Base-by-base conservation (phyloP, 2,113 vertebrate genomes). In the Cochlearius cochlearius region DNA sequence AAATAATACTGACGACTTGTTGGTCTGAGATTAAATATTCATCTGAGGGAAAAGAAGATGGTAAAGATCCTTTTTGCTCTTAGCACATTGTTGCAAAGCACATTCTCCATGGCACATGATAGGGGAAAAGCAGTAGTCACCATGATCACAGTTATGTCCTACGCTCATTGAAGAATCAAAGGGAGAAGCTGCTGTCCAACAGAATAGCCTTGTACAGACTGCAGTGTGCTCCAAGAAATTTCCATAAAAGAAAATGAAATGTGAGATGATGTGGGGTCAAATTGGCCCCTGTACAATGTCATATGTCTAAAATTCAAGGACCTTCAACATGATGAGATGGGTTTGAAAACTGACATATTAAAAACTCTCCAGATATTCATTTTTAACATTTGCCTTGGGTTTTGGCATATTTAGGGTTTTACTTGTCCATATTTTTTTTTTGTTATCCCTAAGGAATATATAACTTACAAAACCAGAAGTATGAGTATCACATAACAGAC, bases 281-380 rank as follows among this genome's bases (percentile, higher is more conserved):
- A 58, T 27, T 49, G 39, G 56, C 10, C 5, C 15, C 23, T 0
- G 0, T 53, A 30, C 34, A 83, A 66, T 32, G n/a, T 45, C 25
- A 38, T 30, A 21, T 21, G 5, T 56, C 41, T 79, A 83, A 58
- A 91, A 71, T 72, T 92, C 62, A 63, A 62, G 17, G 18, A 50
- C 17, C 7, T 20, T 73, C 18, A 69, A 60, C 15, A 64, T 4
- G 4, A 53, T 32, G 38, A 75, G 23, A 53, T 60, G 14, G 7
- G 12, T 78, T 91, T 74, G 38, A 76, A 91, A 94, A 81, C 8
- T 36, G 21, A 22, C 19, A 11, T 32, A 62, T 39, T 63, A 72
- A 67, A 84, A 80, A 63, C 12, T 58, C 15, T 45, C 27, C 39
- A 79, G 36, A 39, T 62, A 68, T 5, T 49, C 4, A 34, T 73